phyloP scores from a whole-genome alignment of 2,888 invertebrate genomes.

The Hybos culiciformis region DNA sequence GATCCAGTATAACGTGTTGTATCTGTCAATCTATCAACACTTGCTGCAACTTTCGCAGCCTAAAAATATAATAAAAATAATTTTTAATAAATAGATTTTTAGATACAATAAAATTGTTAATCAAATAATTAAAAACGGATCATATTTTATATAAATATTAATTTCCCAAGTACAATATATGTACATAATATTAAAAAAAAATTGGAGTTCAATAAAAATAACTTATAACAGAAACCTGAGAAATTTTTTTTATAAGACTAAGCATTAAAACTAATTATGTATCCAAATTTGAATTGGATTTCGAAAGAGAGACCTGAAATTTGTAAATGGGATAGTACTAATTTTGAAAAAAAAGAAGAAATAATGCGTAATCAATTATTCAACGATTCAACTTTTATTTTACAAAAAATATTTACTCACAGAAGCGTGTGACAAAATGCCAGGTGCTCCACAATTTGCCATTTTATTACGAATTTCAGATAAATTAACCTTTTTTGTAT shows the following conservation, averaged over 20 bases:
- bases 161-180: too few relatives aligned
- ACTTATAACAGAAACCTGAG: too few relatives aligned
- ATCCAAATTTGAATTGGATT: too few relatives aligned
- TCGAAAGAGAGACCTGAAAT: not conserved
- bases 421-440: conserved; percentile 33
- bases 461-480: conserved; percentile 69
- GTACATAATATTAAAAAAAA: not conserved
- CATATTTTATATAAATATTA: too few relatives aligned
- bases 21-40: conserved; percentile 62
- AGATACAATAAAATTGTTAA: too few relatives aligned
- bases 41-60: conserved; percentile 35
- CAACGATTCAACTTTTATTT: not conserved
- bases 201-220: too few relatives aligned
- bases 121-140: too few relatives aligned
- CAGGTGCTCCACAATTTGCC: conserved; percentile 67
- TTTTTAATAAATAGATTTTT: not conserved
- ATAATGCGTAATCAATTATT: not conserved
- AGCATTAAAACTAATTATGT: too few relatives aligned
- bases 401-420: conserved; percentile 17
- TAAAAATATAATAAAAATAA: conserved; percentile 14
- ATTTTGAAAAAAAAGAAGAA: not conserved
- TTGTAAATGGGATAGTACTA: not conserved
- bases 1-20: conserved; percentile 80
- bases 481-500: conserved; percentile 66
- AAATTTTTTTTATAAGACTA: too few relatives aligned